A percentile compares a stretch with the other conserved stretches of the same genome.
Conservation (phyloP, 2,113 vertebrate genomes). For the Furnarius figulus region DNA sequence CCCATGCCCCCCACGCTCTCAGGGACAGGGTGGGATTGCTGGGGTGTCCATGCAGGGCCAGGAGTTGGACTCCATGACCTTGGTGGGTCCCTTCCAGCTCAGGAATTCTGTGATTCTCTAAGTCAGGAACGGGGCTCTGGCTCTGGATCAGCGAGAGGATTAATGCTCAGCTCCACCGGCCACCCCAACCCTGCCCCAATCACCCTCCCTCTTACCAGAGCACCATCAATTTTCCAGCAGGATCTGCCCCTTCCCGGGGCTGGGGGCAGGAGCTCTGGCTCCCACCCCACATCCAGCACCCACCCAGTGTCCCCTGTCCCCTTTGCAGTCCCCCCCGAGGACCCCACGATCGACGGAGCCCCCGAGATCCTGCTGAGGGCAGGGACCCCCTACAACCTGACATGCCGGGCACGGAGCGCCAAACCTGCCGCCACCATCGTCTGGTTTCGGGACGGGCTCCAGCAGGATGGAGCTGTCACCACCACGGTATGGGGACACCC, state of each 20-base stretch:
- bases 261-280: not conserved
- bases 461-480: no score
- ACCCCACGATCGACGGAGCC: conserved; percentile 86
- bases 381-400: conserved; percentile 45
- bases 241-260: not conserved
- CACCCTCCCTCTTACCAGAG: not conserved
- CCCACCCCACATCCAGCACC: not conserved
- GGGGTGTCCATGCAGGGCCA: not conserved
- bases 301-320: not conserved
- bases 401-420: no score
- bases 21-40: not conserved
- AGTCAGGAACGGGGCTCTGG: not conserved
- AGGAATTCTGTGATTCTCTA: not conserved
- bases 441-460: no score
- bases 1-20: not conserved
- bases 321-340: conserved; percentile 83
- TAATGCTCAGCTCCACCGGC: not conserved
- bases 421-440: no score
- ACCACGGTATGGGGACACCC: no score
- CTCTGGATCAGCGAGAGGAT: not conserved
- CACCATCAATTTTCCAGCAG: not conserved
- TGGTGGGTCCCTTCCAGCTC: not conserved
- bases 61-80: not conserved
- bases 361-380: conserved; percentile 89
- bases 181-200: not conserved